These are phyloP conservation scores for Pangasius krempfi DNA, from an alignment of 2,797 vertebrate genomes.

Conservation along the genomic window DNA sequence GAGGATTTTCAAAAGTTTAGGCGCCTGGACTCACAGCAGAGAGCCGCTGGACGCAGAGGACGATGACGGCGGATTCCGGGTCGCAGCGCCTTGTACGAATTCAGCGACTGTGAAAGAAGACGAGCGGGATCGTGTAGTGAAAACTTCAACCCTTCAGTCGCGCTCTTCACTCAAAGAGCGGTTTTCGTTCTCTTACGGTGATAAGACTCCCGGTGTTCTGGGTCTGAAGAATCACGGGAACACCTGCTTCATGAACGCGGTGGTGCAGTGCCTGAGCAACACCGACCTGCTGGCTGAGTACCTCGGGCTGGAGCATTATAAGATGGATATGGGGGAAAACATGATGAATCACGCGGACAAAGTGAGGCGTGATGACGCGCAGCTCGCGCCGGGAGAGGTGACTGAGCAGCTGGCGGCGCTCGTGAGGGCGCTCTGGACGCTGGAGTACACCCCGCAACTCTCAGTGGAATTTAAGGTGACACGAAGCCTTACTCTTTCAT, in stretches of 20 bases:
- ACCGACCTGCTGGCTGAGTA: conserved; percentile 92
- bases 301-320: conserved; percentile 82
- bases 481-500: too few species aligned
- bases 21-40: conserved; percentile 77
- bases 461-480: conserved; percentile 94
- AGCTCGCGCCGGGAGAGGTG: conserved; percentile 76
- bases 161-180: conserved; percentile 68
- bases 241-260: conserved; percentile 97
- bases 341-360: conserved; percentile 38
- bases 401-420: conserved; percentile 87
- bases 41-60: conserved; percentile 71
- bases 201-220: conserved; percentile 82
- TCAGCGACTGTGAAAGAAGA: conserved; percentile 63
- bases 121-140: conserved; percentile 53
- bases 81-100: conserved; percentile 71
- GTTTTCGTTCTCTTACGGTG: conserved; percentile 70
- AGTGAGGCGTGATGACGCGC: conserved; percentile 53
- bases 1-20: conserved; percentile 82
- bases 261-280: conserved; percentile 95
- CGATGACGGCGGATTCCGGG: conserved; percentile 83
- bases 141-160: conserved; percentile 58
- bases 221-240: conserved; percentile 96
- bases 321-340: conserved; percentile 61
- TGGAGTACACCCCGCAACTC: conserved; percentile 90
- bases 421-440: conserved; percentile 91